phyloP scores from a whole-genome alignment of 2,888 invertebrate species.

The Tortrix viridana region DNA sequence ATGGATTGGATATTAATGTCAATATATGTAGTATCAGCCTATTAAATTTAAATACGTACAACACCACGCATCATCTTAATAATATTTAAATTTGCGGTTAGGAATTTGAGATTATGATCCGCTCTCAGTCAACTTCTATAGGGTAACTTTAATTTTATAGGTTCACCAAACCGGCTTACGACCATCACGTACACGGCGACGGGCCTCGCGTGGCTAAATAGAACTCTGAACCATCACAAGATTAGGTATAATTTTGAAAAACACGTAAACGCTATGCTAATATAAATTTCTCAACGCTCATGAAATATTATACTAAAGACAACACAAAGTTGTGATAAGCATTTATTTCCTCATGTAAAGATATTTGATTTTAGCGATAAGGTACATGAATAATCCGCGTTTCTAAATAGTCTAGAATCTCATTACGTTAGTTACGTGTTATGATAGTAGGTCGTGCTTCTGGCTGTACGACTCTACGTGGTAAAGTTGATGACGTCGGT shows the following conservation, averaged over 20 bases:
- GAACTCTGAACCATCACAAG: neutral
- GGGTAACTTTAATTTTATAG: neutral
- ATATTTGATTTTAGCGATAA: slow-evolving; percentile 28
- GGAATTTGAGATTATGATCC: neutral
- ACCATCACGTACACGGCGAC: neutral
- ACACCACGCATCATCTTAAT: neutral
- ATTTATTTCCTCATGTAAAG: slow-evolving; percentile 2
- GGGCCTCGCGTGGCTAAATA: neutral
- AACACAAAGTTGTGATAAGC: slow-evolving; percentile 8
- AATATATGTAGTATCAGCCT: neutral
- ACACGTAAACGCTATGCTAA: neutral
- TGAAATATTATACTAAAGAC: slow-evolving; percentile 4
- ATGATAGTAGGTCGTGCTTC: slow-evolving; percentile 14
- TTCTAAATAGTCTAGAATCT: slow-evolving; percentile 20
- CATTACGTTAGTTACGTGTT: slow-evolving; percentile 8
- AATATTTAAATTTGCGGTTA: neutral
- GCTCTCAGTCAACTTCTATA: neutral
- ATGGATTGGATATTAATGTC: too few relatives aligned
- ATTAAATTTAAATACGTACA: neutral
- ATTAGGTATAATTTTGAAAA: neutral
- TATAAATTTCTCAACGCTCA: slow-evolving; percentile 4
- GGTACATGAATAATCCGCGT: slow-evolving; percentile 17
- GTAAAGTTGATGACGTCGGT: neutral
- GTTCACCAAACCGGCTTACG: slow-evolving; percentile 1
- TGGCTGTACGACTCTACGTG: neutral